Evolutionary conservation across 2,797 vertebrate species (phyloP).

Genomic region (Acropternis orthonyx): DNA sequence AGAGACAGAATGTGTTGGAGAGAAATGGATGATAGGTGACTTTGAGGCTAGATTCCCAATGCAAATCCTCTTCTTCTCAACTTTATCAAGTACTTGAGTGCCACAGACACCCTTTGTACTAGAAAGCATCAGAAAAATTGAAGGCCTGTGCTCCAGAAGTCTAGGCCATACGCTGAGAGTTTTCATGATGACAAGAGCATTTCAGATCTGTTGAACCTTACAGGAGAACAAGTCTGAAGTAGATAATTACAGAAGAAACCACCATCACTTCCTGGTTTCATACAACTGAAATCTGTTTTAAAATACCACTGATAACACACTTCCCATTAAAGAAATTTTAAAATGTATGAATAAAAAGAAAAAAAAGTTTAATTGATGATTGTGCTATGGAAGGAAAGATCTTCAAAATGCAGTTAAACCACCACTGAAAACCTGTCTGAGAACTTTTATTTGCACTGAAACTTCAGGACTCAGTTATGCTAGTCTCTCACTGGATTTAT

Average conservation of each 20-base stretch:
- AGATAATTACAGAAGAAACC: not conserved
- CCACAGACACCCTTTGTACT: not conserved
- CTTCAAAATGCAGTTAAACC: not conserved
- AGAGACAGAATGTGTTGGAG: not conserved
- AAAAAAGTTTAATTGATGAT: accelerated
- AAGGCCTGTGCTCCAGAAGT: not conserved
- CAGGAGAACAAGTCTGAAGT: not conserved
- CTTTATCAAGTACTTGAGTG: not conserved
- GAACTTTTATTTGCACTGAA: not conserved
- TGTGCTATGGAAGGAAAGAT: not conserved
- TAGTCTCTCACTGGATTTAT: not conserved
- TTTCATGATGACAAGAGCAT: not conserved
- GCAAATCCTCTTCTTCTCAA: not conserved
- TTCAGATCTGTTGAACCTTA: not conserved
- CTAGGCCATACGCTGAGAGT: no score
- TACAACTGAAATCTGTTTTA: not conserved
- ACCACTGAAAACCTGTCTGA: not conserved
- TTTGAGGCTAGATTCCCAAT: not conserved
- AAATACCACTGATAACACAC: not conserved
- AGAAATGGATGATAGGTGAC: not conserved
- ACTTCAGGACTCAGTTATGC: not conserved
- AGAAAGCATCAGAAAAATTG: not conserved
- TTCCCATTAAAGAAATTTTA: not conserved
- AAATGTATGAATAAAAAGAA: not conserved
- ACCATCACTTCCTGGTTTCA: not conserved